Conservation (phyloP, 2,113 vertebrate species). For the Apodemus sylvaticus region DNA sequence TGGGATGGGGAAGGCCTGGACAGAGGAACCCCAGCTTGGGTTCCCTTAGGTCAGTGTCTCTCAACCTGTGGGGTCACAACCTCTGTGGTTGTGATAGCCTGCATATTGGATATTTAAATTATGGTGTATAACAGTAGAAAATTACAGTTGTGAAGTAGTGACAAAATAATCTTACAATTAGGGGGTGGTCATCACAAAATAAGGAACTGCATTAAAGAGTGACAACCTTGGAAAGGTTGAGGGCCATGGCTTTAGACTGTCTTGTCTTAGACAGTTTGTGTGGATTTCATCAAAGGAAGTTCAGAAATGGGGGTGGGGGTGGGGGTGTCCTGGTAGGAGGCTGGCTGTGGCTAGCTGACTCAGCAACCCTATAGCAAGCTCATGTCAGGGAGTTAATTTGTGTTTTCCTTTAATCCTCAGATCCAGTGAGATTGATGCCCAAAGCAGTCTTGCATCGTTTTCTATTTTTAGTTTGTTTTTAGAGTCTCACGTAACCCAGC, state of each 20-base stretch:
- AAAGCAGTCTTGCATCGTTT: not conserved
- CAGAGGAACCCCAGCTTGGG: not conserved
- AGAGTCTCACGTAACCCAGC: not conserved
- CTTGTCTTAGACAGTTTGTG: not conserved
- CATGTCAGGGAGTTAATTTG: not conserved
- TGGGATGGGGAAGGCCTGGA: not conserved
- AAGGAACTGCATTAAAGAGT: not conserved
- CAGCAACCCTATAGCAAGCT: not conserved
- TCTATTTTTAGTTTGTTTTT: not conserved
- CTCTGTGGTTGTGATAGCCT: not conserved
- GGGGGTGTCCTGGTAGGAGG: not conserved
- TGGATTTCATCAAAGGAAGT: slow-evolving; percentile 19
- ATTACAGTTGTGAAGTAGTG: not conserved
- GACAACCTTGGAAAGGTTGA: not conserved
- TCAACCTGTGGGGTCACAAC: not conserved
- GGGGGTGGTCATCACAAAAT: not conserved
- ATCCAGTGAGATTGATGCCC: not conserved
- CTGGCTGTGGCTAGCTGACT: not conserved
- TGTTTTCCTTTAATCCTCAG: slow-evolving; percentile 48
- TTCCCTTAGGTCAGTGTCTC: not conserved
- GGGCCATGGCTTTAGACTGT: not conserved
- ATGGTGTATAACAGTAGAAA: not conserved
- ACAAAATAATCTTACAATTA: not conserved
- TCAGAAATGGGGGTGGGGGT: not conserved
- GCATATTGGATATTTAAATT: not conserved